These are phyloP conservation scores for Pollenia labialis DNA, from an alignment of 2,888 invertebrate genomes.

Conservation along the genomic window DNA sequence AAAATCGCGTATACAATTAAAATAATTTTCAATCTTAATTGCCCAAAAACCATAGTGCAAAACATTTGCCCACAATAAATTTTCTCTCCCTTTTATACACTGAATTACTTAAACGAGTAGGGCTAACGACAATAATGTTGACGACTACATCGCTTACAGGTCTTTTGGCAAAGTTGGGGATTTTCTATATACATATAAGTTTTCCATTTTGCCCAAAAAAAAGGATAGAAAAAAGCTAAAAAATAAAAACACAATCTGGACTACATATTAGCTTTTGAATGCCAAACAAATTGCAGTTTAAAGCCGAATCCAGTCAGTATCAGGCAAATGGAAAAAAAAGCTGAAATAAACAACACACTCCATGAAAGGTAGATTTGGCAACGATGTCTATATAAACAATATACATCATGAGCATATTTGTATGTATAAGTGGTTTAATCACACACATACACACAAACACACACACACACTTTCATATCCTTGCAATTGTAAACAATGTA, in stretches of 20 bases:
- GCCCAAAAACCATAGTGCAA: slow-evolving; percentile 31
- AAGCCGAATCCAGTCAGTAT: slow-evolving; percentile 59
- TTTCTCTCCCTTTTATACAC: slow-evolving; percentile 24
- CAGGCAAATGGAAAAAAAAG: slow-evolving; percentile 40
- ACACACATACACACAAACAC: not conserved
- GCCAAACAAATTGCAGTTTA: slow-evolving; percentile 73
- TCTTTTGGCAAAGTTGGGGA: slow-evolving; percentile 67
- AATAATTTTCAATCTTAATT: not conserved
- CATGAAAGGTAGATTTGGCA: slow-evolving; percentile 73
- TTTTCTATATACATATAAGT: slow-evolving; percentile 41
- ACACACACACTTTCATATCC: not conserved
- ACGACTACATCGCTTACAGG: slow-evolving; percentile 71
- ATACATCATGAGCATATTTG: slow-evolving; percentile 60
- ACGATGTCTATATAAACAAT: slow-evolving; percentile 71
- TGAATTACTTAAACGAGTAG: slow-evolving; percentile 62
- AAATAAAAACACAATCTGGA: slow-evolving; percentile 60
- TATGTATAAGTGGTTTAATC: slow-evolving; percentile 14
- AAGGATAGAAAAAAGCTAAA: not conserved
- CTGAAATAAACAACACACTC: slow-evolving; percentile 39
- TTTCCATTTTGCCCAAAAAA: slow-evolving; percentile 4
- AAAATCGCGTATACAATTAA: not conserved
- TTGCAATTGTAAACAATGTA: slow-evolving; percentile 27
- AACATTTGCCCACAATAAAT: slow-evolving; percentile 35
- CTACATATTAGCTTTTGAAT: slow-evolving; percentile 69
- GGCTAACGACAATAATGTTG: slow-evolving; percentile 69